Base-by-base conservation (phyloP, 2,888 invertebrate genomes). In the Aleiodes testaceus region DNA sequence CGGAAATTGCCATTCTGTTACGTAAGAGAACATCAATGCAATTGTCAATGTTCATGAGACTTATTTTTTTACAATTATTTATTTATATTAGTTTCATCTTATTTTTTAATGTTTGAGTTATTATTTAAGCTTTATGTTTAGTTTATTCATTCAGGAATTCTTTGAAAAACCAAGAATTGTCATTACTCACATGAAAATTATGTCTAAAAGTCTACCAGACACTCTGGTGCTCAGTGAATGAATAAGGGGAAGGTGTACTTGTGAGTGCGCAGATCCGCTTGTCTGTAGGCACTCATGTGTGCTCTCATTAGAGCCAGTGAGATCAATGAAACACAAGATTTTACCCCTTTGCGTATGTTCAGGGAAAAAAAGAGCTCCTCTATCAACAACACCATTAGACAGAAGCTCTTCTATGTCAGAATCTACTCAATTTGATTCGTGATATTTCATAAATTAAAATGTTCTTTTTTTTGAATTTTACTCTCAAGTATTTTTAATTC, bases 311-410 rank as follows among this genome's bases (percentile, higher is more conserved):
- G 82, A 81, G 78, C 73, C 70, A 78, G 30, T 26, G 16, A 77
- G 83, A 83, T 83, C 83, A 83, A 82, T 81, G 82, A 81, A 80
- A 79, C 75, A 77, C 75, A 69, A 76, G 73, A 78, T 79, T 76
- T 75, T 70, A 65, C 65, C 72, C 76, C 72, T 70, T 71, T 59
- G 44, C 64, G 69, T 59, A 18, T 16, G 18, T 36, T 36, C 11
- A 26, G 26, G 4, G 7, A 36, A 36, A 36, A 18, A 36, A 36
- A 11, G 30, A 55, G 14, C 55, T 30, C n/a, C 30, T 55, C 36
- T 22, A 55, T 14, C 30, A 59, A 59, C 59, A 30, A 61, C 42
- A 30, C 36, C 18, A 47, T 61, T 69, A 36, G 59, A 36, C 12
- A 26, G 30, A 22, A 53, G 26, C 30, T n/a, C 9, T 11, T 2